Conservation (phyloP, 2,797 vertebrate species). For the Falco peregrinus region DNA sequence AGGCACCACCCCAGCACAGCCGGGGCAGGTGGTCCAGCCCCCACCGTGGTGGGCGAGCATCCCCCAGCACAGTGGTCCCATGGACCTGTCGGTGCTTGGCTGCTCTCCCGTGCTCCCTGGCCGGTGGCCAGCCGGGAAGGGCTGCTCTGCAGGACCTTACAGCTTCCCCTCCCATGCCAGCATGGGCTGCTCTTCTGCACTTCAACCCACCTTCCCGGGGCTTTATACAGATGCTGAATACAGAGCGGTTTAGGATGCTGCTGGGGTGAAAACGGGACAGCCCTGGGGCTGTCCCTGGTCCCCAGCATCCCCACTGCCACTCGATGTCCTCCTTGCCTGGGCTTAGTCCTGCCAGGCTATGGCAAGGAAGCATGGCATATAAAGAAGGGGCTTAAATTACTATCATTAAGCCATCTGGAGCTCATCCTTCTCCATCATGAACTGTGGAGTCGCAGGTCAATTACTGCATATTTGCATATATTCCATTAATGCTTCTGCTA, state of each 20-base stretch:
- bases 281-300: background rate
- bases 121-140: background rate
- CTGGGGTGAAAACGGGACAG: fast-evolving
- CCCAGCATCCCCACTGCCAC: background rate
- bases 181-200: background rate
- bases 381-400: slow-evolving; percentile 64
- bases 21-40: background rate
- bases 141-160: background rate
- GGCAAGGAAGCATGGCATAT: background rate
- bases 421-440: slow-evolving; percentile 65
- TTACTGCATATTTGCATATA: slow-evolving; percentile 75
- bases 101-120: fast-evolving
- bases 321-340: background rate
- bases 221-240: background rate
- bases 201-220: background rate
- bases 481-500: slow-evolving; percentile 74
- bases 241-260: background rate
- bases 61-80: background rate
- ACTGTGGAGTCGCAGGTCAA: slow-evolving; percentile 66
- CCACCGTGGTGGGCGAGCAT: fast-evolving
- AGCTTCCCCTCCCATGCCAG: background rate
- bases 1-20: background rate
- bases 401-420: slow-evolving; percentile 76
- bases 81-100: fast-evolving
- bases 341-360: background rate